phyloP scores from a whole-genome alignment of 2,113 vertebrate genomes.

The Phrynosoma blainvillii region DNA sequence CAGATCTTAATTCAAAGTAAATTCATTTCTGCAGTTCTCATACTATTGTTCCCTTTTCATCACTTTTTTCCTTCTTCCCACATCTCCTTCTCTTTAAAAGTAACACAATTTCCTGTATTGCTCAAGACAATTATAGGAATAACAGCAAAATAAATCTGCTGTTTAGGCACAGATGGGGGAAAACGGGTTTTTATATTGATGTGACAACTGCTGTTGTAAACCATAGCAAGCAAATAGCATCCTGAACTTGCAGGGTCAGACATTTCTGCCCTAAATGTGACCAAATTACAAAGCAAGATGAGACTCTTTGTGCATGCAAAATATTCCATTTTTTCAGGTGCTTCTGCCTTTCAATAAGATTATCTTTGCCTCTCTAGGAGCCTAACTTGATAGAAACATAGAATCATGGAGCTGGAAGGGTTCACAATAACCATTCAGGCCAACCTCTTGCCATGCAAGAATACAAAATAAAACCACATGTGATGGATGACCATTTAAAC shows the following conservation, averaged over 20 bases:
- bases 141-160: conserved; percentile 1
- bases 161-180: conserved; percentile 5
- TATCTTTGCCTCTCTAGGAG: background rate
- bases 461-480: background rate
- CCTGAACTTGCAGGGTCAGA: background rate
- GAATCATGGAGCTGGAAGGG: background rate
- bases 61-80: background rate
- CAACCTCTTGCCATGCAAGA: background rate
- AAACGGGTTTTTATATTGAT: background rate
- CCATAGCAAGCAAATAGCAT: background rate
- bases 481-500: too few species aligned
- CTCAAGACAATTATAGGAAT: conserved; percentile 16
- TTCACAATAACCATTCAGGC: background rate
- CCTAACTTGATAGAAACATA: background rate
- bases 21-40: conserved; percentile 9
- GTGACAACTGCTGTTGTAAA: background rate
- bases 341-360: background rate
- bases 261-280: background rate
- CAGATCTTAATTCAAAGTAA: conserved; percentile 46
- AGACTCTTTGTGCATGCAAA: background rate
- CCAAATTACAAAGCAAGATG: background rate
- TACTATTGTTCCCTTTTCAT: background rate
- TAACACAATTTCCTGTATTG: conserved; percentile 20
- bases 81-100: conserved; percentile 5
- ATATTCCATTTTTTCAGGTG: background rate